phyloP scores from a whole-genome alignment of 2,888 invertebrate genomes.

The Mimas tiliae region DNA sequence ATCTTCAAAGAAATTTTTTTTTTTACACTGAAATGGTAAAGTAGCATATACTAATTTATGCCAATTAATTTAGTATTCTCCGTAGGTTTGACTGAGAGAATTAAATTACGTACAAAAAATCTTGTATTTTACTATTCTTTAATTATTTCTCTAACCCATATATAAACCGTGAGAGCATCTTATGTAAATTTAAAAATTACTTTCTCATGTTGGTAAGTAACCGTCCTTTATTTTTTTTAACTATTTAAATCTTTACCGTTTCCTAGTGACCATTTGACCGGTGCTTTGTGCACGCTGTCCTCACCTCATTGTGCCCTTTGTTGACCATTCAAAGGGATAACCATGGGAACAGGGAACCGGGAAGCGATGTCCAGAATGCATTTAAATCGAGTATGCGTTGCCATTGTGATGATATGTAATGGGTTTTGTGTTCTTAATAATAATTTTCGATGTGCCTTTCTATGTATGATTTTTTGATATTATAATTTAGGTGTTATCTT shows the following conservation, averaged over 20 bases:
- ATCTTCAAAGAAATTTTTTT: too few species aligned
- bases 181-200: slow-evolving; percentile 39
- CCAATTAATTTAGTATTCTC: too few species aligned
- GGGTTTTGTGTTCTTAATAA: not conserved
- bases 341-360: slow-evolving; percentile 79
- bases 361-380: slow-evolving; percentile 65
- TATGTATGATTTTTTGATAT: not conserved
- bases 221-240: slow-evolving; percentile 39
- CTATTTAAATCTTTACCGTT: slow-evolving; percentile 80
- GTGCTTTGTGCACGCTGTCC: slow-evolving; percentile 74
- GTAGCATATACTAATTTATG: too few species aligned
- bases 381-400: slow-evolving; percentile 57
- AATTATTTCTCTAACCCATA: not conserved
- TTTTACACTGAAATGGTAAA: too few species aligned
- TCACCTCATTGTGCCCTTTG: slow-evolving; percentile 80
- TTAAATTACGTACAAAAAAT: too few species aligned
- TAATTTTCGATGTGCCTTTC: not conserved
- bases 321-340: slow-evolving; percentile 66
- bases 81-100: too few species aligned
- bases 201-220: slow-evolving; percentile 71
- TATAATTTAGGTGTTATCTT: not conserved
- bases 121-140: too few species aligned
- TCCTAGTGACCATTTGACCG: slow-evolving; percentile 83
- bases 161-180: slow-evolving; percentile 12
- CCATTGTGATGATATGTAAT: slow-evolving; percentile 23